Conservation (phyloP, 2,888 invertebrate species). For the Scaptomyza reducta region DNA sequence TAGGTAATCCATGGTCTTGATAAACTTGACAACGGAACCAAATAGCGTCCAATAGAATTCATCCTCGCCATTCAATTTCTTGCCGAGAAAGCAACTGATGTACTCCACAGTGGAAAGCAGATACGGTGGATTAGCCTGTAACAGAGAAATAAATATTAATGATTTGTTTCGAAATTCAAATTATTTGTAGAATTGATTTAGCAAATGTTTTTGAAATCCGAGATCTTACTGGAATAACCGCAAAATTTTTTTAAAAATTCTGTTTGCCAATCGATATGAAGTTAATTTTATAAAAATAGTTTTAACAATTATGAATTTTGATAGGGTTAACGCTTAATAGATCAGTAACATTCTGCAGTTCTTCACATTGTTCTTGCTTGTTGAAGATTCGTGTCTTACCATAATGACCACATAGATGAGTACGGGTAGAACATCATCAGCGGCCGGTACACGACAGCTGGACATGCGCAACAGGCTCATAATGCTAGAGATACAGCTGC, state of each 20-base stretch:
- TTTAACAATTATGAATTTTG: no score
- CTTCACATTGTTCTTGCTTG: no score
- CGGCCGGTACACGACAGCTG: conserved; percentile 91
- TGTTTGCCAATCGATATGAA: no score
- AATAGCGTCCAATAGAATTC: conserved; percentile 99
- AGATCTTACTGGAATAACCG: no score
- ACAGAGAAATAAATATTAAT: conserved; percentile 22
- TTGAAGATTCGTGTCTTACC: conserved; percentile 84
- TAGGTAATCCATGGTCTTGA: conserved; percentile 93
- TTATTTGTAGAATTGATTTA: no score
- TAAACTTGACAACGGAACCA: conserved; percentile 97
- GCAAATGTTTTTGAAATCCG: no score
- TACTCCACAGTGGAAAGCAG: conserved; percentile 98
- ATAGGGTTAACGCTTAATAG: no score
- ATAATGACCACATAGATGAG: conserved; percentile 98
- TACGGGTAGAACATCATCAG: conserved; percentile 98
- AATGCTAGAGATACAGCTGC: conserved; percentile 94
- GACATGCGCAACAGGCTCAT: conserved; percentile 96
- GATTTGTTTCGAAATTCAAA: no score
- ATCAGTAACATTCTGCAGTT: no score
- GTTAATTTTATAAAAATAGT: no score
- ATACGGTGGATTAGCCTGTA: conserved; percentile 96
- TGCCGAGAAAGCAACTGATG: conserved; percentile 95
- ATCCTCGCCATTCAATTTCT: conserved; percentile 93
- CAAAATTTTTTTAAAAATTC: no score